Evolutionary conservation across 2,797 vertebrate species (phyloP), one percentile per base, ranked within the genome.

Genomic region (Sibirionetta formosa): DNA sequence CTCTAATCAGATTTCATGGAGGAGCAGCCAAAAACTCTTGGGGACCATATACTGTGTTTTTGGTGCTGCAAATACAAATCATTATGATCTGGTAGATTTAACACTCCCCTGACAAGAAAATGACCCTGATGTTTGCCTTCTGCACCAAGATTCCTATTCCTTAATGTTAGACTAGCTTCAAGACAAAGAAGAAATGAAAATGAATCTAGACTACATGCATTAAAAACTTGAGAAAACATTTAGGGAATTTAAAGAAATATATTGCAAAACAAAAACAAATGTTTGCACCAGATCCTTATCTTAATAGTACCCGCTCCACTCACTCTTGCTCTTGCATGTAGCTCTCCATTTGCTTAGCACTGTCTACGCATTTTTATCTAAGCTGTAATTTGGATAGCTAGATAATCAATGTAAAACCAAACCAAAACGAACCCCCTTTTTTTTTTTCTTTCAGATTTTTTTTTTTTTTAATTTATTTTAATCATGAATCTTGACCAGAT

Each of bases 51-150:
- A 17, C 5, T 19, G 5, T 50, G 31, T 38, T 20, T 33, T 82
- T 66, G 36, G 20, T 4, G 3, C n/a, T 53, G 42, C 20, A 82
- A 56, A 66, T 44, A 31, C 4, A 36, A 61, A 54, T 33, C n/a
- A 23, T 46, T 56, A 18, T 0, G 0, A 15, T n/a, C 46, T 36
- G 18, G 18, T 48, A 20, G 22, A 56, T 61, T 13, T 65, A 71
- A 40, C 9, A 35, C 11, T 58, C 4, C 33, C 13, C 20, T 42
- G 35, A 72, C 7, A 51, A 68, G 77, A 54, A 82, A 9, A 57
- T 12, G 19, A 57, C n/a, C 20, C 2, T 2, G 14, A 73, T n/a
- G 8, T 50, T 66, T 54, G n/a, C 27, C 19, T 68, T 66, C 22
- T 56, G 9, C 14, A 42, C 2, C 66, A 65, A 66, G 33, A 48